Base-by-base conservation (phyloP, 2,888 invertebrate genomes). In the Ceraclea dissimilis region DNA sequence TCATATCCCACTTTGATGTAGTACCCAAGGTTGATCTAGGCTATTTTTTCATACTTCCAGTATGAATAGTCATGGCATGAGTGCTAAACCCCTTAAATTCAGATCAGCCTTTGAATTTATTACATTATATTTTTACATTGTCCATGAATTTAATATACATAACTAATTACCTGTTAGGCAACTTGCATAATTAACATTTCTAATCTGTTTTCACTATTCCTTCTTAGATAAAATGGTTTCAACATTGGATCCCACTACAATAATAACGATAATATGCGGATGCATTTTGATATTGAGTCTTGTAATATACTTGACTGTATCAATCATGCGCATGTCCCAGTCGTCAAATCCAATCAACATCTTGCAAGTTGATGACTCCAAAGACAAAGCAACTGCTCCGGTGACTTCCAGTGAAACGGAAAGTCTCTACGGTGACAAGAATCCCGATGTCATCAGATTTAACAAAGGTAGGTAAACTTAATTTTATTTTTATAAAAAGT, bases 371-470 rank as follows among this genome's bases (percentile, higher is more conserved):
- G 49, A 49, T 11, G 49, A 49, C 44, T 17, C 20, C 19, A 54
- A 54, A 39, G 54, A 54, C 6, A 54, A 54, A 33, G 50, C 43
- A 5, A 20, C 54, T 13, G 49, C 49, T 18, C 54, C 49, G 13
- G 46, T 46, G 18, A 46, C 55, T 1, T 33, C 20, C 31, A 55
- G 51, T 34, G 61, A 61, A 22, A 61, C 61, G 18, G 61, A 61
- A 26, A 61, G 61, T 33, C 52, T 61, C 10, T 61, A 60, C 34
- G 61, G 61, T 18, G 61, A 61, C 20, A 61, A 61, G 47, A 83
- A 83, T 70, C 83, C 83, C 1, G 84, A 84, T 65, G 81, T 84
- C 60, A 79, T 83, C 54, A 81, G 82, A 2, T 79, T 79, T 60
- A 82, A 82, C 68, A 82, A 81, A 78, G 82, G 82, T 82, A 68